A percentile compares a stretch with the other conserved stretches of the same genome.
Evolutionary conservation across 2,888 invertebrate species (phyloP).

Genomic region (Chrysina gloriosa): DNA sequence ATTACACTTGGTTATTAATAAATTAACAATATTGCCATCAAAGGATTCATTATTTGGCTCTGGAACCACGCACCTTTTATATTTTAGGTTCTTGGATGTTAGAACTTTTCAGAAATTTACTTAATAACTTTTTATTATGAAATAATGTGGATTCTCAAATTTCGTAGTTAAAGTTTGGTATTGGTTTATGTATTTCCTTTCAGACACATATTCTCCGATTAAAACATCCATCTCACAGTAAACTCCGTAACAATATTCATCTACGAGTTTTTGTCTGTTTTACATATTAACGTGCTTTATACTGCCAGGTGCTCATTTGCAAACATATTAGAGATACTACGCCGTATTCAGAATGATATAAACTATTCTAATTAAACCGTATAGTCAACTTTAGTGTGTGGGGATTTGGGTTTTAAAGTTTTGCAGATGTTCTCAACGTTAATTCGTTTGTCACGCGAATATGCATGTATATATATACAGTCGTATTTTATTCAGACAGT

Average conservation of each 20-base stretch:
- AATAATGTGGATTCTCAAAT: too few relatives aligned
- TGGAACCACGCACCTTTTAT: too few relatives aligned
- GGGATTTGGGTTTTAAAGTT: neutral
- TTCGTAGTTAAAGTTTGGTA: too few relatives aligned
- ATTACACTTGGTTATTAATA: too few relatives aligned
- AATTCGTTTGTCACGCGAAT: neutral
- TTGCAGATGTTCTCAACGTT: neutral
- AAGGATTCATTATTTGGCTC: too few relatives aligned
- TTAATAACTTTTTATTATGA: too few relatives aligned
- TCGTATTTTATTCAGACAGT: neutral
- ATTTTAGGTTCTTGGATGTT: too few relatives aligned
- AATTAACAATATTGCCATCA: too few relatives aligned
- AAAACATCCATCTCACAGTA: neutral
- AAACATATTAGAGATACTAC: neutral
- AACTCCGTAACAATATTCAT: neutral
- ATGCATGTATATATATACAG: constrained; percentile 7
- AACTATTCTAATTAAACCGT: constrained; percentile 15
- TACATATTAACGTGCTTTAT: neutral
- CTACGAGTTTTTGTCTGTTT: neutral
- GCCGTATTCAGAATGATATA: neutral
- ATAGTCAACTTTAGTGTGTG: neutral
- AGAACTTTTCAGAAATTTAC: too few relatives aligned
- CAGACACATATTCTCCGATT: neutral
- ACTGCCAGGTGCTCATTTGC: neutral
- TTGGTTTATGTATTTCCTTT: neutral